Evolutionary conservation across 2,113 vertebrate species (phyloP), one percentile per base, ranked within the genome.

Genomic region (Oncorhynchus kisutch): DNA sequence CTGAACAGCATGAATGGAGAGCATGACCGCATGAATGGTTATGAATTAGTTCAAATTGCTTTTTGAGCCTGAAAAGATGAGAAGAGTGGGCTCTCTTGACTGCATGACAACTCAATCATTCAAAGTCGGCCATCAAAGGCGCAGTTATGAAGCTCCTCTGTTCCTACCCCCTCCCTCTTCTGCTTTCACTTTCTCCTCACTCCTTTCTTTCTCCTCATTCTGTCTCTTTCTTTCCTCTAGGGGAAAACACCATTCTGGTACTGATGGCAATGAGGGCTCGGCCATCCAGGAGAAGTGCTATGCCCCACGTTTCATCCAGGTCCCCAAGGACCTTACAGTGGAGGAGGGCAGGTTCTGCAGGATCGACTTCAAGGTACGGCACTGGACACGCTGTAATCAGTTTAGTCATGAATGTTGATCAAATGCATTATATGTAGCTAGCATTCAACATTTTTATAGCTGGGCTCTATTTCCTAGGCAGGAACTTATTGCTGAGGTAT

Each of bases 271-370:
- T 14, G 95, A 96, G n/a, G 92, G 94, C 2, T 92, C 94, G 20
- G 91, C 94, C 5, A 98, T 97, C 83, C 96, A 97, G 87, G 97
- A 99, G 76, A 98, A 98, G 83, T 98, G 95, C 76, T 99, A 96
- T 25, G 96, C 95, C 34, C 97, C 97, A 76, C 96, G 97, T 71
- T 98, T 99, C 81, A 81, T 96, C 73, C 97, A 97, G 94, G 94
- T 97, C 80, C 97, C 97, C 57, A 89, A 94, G 67, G 95, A 96
- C 25, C 84, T 97, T 9, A 93, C 94, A 0, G 93, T 97, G 16
- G 96, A 98, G 82, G 96, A 99, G 91, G 97, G 97, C 2, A 82
- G 95, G 79, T 97, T 98, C 94, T 98, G 95, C 84, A 95, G 97
- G 89, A 95, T 99, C 3, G 96, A 99, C 88, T 98, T 97, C 79